Base-by-base conservation (phyloP, 2,113 vertebrate genomes). In the Panthera tigris region DNA sequence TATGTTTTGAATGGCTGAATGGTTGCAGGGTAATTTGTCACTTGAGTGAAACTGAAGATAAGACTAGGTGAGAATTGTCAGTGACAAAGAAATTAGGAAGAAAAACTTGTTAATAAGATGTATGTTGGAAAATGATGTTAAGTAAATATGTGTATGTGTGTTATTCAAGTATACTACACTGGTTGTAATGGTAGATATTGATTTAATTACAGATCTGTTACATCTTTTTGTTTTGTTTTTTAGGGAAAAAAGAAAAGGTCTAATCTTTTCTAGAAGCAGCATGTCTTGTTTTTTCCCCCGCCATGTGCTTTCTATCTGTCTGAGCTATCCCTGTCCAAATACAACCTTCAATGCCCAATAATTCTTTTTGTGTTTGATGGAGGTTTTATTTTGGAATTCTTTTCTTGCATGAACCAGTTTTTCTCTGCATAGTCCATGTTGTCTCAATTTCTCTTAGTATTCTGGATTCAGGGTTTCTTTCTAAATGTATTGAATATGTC, bases 331-430 rank as follows among this genome's bases (percentile, higher is more conserved):
- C 52, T 87, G n/a, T 91, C n/a, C 41, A 96, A 13, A 94, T 94
- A 88, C 5, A 90, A 25, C 79, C 36, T 97, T 96, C 74, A 33
- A 41, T 91, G 52, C 50, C 90, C 33, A 61, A 16, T 91, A 73
- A 78, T 91, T 96, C 14, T 95, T 97, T 83, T 83, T 14, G 39
- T 96, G 80, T 97, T 94, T 96, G 95, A 65, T 92, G 57, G 52
- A 93, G n/a, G 18, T 94, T 92, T 98, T 89, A 81, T 82, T 97
- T 92, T 95, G 15, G 52, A 87, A 78, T 93, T 93, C 33, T 41
- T 95, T 96, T 89, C 71, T 89, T 88, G 19, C 66, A 84, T 96
- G 33, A 96, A 85, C n/a, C 86, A 89, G 66, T 79, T 97, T 97
- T 96, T 96, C 52, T 95, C 93, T 61, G 45, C 14, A 50, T 93